Conservation (phyloP, 2,113 vertebrate genomes). For the Numenius arquata region DNA sequence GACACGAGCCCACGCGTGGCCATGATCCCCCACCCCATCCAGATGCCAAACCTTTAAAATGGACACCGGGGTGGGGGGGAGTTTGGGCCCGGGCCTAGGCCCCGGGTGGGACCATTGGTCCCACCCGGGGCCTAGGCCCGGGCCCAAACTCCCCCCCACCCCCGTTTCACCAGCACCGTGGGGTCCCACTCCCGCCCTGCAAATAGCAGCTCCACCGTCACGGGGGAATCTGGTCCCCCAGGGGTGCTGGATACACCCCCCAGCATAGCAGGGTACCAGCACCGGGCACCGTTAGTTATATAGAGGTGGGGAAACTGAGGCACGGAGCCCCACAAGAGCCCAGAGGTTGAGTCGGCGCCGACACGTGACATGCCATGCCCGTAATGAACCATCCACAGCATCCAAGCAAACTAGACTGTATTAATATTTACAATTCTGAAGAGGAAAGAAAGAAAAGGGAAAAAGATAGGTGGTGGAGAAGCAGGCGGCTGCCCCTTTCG, state of each 20-base stretch:
- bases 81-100: too few species aligned
- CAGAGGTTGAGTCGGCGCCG: neutral
- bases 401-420: slow-evolving; percentile 89
- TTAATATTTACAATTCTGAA: slow-evolving; percentile 86
- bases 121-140: too few species aligned
- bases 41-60: too few species aligned
- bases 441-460: slow-evolving; percentile 59
- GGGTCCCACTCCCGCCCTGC: neutral
- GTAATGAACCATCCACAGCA: slow-evolving; percentile 74
- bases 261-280: too few species aligned
- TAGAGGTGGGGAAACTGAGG: neutral
- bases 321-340: neutral
- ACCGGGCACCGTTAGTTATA: too few species aligned
- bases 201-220: neutral
- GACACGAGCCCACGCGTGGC: too few species aligned
- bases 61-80: too few species aligned
- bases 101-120: too few species aligned
- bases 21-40: neutral
- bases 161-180: too few species aligned
- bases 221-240: neutral
- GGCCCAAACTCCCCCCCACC: neutral
- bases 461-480: neutral
- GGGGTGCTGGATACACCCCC: neutral
- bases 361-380: accelerated
- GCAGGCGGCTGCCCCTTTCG: neutral